Conservation (phyloP, 2,113 vertebrate genomes). For the Albula goreensis region DNA sequence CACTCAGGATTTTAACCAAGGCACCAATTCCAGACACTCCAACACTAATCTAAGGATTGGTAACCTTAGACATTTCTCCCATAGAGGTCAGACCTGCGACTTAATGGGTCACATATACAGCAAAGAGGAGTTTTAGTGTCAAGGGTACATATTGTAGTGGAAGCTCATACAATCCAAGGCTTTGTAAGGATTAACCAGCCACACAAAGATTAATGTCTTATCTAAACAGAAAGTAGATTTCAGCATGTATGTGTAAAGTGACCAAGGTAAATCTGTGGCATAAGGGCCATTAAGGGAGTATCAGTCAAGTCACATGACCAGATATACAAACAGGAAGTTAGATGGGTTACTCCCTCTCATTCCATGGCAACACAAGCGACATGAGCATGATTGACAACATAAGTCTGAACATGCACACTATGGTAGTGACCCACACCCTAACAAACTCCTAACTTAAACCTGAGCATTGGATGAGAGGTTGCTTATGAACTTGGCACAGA, state of each 20-base stretch:
- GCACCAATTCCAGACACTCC: background rate
- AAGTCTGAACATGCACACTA: background rate
- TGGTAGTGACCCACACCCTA: background rate
- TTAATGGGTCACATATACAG: background rate
- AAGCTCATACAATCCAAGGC: background rate
- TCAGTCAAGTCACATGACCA: slow-evolving; percentile 1
- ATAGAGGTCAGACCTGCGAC: background rate
- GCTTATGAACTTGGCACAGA: background rate
- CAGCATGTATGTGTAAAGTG: background rate
- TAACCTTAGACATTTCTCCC: background rate
- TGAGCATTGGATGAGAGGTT: background rate
- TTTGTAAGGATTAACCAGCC: background rate
- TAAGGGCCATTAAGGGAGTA: background rate
- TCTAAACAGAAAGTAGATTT: background rate
- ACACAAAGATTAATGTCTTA: background rate
- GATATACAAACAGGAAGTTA: background rate
- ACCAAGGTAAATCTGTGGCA: background rate
- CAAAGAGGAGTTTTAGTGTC: background rate
- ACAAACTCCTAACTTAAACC: background rate
- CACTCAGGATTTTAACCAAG: background rate
- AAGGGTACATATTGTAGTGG: background rate
- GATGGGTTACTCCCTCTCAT: background rate
- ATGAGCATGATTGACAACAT: background rate
- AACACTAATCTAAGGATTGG: background rate
- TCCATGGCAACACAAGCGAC: background rate